Evolutionary conservation across 2,113 vertebrate species (phyloP).

Genomic region (Amia ocellicauda): DNA sequence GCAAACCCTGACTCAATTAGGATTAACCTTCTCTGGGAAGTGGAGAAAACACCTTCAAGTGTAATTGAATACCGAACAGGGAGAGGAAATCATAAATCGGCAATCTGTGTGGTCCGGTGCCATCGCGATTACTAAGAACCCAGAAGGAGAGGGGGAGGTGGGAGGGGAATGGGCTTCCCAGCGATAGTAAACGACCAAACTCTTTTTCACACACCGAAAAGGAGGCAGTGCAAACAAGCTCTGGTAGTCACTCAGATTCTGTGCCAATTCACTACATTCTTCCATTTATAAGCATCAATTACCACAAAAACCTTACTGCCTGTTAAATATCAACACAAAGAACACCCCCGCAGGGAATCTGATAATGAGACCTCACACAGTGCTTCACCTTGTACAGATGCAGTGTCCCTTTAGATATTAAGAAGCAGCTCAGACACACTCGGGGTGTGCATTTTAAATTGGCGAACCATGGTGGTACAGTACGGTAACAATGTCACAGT

Average conservation of each 20-base stretch:
- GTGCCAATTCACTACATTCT: constrained; percentile 76
- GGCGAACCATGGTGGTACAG: not conserved
- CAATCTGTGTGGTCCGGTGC: constrained; percentile 69
- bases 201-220: constrained; percentile 42
- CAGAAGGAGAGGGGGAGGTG: constrained; percentile 33
- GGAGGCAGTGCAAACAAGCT: constrained; percentile 46
- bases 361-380: constrained; percentile 76
- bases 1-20: constrained; percentile 40
- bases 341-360: constrained; percentile 51
- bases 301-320: constrained; percentile 57
- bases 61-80: constrained; percentile 54
- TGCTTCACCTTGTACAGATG: constrained; percentile 39
- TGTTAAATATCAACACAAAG: constrained; percentile 62
- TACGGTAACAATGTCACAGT: not conserved
- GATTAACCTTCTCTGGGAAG: constrained; percentile 50
- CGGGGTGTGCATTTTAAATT: not conserved
- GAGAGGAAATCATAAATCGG: constrained; percentile 46
- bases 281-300: constrained; percentile 72
- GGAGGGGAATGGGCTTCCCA: constrained; percentile 32
- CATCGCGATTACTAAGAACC: constrained; percentile 44
- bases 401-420: constrained; percentile 28
- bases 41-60: constrained; percentile 56
- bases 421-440: not conserved
- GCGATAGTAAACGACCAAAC: constrained; percentile 33
- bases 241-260: constrained; percentile 40